Evolutionary conservation across 1,140 invertebrate species (phyloP).

Genomic region (Drosophila bipectinata): DNA sequence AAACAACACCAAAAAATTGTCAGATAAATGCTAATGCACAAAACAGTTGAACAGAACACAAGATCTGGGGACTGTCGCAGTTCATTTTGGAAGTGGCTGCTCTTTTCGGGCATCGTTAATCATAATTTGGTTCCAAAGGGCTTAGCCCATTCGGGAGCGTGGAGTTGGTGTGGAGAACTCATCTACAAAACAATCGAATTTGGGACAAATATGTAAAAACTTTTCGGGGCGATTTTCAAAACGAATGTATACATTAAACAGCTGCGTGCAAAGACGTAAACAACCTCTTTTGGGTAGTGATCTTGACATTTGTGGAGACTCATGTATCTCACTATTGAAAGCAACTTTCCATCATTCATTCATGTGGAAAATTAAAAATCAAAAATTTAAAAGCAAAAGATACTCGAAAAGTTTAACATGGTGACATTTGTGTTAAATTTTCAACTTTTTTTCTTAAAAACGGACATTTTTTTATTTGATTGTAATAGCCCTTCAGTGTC

Average conservation of each 20-base stretch:
- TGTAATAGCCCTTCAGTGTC: too few relatives aligned
- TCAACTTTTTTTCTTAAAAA: too few relatives aligned
- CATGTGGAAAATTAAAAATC: too few relatives aligned
- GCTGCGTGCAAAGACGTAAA: neutral
- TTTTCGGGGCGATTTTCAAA: neutral
- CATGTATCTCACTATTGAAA: neutral
- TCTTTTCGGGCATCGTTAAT: conserved; percentile 58
- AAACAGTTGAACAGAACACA: conserved; percentile 55
- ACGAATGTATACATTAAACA: neutral
- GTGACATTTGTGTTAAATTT: too few relatives aligned
- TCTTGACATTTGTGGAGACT: neutral
- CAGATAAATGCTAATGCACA: conserved; percentile 53
- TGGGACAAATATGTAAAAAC: conserved; percentile 7
- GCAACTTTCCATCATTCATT: neutral
- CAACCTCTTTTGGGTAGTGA: neutral
- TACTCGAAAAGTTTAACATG: too few relatives aligned
- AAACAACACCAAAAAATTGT: conserved; percentile 23
- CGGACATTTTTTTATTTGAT: too few relatives aligned
- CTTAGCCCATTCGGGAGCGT: conserved; percentile 30
- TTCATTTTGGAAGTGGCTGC: conserved; percentile 61
- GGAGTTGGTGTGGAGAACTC: neutral
- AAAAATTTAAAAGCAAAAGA: too few relatives aligned
- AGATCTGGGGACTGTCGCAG: conserved; percentile 48
- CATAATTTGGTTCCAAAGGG: conserved; percentile 69
- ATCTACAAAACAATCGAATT: neutral